These are phyloP conservation scores for Archaeoteleia sp. DNA, from an alignment of 2,888 invertebrate genomes.

Conservation along the genomic window DNA sequence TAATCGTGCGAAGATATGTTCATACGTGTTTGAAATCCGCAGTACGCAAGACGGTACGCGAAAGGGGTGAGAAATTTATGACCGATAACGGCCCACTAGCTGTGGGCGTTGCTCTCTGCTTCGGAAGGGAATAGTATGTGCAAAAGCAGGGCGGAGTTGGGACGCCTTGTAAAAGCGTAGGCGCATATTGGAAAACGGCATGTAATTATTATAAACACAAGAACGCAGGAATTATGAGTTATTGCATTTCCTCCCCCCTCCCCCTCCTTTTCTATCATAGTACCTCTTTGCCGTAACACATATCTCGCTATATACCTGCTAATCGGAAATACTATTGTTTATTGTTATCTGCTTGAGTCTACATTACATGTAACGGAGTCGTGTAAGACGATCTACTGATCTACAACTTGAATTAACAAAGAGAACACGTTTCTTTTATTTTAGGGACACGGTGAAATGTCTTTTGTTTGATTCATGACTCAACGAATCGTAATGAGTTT, in stretches of 20 bases:
- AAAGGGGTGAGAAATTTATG: conserved; percentile 46
- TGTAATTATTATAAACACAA: conserved; percentile 42
- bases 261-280: neutral
- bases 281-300: conserved; percentile 37
- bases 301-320: conserved; percentile 22
- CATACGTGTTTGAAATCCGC: conserved; percentile 36
- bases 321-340: conserved; percentile 37
- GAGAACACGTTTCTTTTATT: no score
- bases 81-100: conserved; percentile 36
- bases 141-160: conserved; percentile 42
- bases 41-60: conserved; percentile 23
- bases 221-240: conserved; percentile 36
- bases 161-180: conserved; percentile 25
- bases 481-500: no score
- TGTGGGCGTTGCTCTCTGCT: conserved; percentile 36
- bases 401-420: no score
- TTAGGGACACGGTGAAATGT: no score
- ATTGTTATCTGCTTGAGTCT: conserved; percentile 10
- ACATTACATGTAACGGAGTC: neutral
- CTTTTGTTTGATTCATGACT: no score
- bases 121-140: conserved; percentile 30
- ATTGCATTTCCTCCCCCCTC: conserved; percentile 15
- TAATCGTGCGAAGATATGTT: conserved; percentile 40
- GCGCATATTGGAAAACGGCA: conserved; percentile 35
- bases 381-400: no score